phyloP scores from a whole-genome alignment of 2,113 vertebrate genomes.

The Oreotrochilus melanogaster region DNA sequence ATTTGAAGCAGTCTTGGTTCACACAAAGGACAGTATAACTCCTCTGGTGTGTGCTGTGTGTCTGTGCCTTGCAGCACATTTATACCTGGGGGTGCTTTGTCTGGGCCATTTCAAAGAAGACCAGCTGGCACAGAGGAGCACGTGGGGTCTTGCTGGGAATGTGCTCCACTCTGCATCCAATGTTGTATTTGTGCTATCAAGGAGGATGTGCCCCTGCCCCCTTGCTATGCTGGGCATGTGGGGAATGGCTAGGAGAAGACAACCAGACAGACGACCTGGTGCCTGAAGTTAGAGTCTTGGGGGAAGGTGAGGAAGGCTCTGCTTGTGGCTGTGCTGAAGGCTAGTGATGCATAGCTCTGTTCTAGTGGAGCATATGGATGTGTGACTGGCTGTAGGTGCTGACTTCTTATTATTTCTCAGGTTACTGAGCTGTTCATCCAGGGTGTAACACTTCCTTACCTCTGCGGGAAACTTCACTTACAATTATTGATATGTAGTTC shows the following conservation, averaged over 20 bases:
- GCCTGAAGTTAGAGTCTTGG: background rate
- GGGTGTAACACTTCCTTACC: background rate
- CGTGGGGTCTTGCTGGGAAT: rapidly evolving
- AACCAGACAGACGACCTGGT: background rate
- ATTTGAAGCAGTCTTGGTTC: background rate
- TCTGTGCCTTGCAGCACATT: background rate
- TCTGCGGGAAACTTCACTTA: background rate
- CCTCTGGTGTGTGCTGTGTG: rapidly evolving
- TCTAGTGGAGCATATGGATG: background rate
- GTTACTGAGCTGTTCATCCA: background rate
- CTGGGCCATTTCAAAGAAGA: background rate
- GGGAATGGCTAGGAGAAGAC: background rate
- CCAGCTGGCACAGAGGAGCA: rapidly evolving
- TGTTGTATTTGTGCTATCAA: rapidly evolving
- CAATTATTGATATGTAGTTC: background rate
- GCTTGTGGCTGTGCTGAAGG: background rate
- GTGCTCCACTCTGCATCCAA: background rate
- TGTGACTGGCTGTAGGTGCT: background rate
- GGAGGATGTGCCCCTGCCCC: background rate
- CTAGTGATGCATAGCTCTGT: background rate
- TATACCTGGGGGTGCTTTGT: background rate
- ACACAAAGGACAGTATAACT: background rate
- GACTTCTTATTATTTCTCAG: background rate
- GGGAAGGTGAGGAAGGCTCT: rapidly evolving
- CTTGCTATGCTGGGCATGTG: background rate